Evolutionary conservation across 1,140 invertebrate genomes (phyloP), one percentile per base, ranked within the genome.

Genomic region (Sycophaga agraensis): DNA sequence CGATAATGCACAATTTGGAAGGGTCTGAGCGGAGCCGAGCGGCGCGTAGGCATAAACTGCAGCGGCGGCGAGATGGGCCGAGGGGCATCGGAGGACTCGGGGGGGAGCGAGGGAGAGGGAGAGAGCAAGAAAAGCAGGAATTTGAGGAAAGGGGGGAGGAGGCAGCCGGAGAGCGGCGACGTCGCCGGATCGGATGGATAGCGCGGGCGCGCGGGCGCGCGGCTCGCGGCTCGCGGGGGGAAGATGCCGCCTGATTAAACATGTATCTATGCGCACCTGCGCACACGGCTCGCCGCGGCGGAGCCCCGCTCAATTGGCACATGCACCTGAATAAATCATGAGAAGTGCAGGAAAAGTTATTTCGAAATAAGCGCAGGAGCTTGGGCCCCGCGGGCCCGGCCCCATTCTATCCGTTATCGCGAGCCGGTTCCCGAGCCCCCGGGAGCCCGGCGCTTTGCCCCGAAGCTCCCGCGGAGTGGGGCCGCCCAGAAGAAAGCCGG

Each of bases 221-320:
- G 21, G 35, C 19, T 4, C 21, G 19, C 34, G 12, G 26, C 28
- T 22, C 22, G 34, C 8, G 54, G n/a, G 50, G 31, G 17, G 48
- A 26, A 53, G 21, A 59, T 39, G 40, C 34, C 26, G 53, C 31
- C 8, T 5, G 24, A 55, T 55, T 55, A 43, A 55, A 55, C 24
- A n/a, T 48, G 34, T 48, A 48, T 37, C 42, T 48, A 45, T 56
- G 40, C 19, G 45, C 55, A 57, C 55, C 55, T 57, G 55, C 16
- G 55, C 42, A 57, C 43, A 48, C 54, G n/a, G n/a, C 16, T 19
- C 16, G 24, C 17, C 24, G 11, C 16, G 1, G 21, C 11, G 22
- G n/a, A 24, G 2, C 21, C 8, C 11, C 12, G 14, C 12, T 11
- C 31, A 48, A 57, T 57, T 39, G 43, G 22, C 54, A 46, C 54